Evolutionary conservation across 2,888 invertebrate genomes (phyloP), one percentile per base, ranked within the genome.

Genomic region (Hirtodrosophila duncani): DNA sequence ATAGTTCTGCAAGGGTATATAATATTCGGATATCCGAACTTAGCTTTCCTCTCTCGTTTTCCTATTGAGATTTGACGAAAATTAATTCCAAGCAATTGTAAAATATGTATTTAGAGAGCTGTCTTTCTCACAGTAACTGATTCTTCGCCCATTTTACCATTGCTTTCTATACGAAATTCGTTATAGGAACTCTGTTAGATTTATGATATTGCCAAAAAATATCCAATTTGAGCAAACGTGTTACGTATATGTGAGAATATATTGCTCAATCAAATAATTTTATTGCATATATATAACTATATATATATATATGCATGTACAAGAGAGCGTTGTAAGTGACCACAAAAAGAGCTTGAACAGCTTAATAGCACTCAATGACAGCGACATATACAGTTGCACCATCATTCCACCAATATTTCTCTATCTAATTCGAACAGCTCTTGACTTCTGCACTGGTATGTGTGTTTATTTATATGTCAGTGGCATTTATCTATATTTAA

Each of bases 401-500:
- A 3, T 2, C 9, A 6, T 7, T n/a, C 1, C 13, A 10, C 7
- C 3, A 5, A 23, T 23, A 2, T 2, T 7, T n/a, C 3, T 6
- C 14, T 37, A 7, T 2, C 4, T 13, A 13, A 13, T 20, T 24
- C 9, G 7, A 7, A n/a, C n/a, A n/a, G n/a, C n/a, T 9, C 21
- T 36, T 16, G 36, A 37, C 23, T 37, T 33, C 23, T 24, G 17
- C 17, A 27, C 10, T 18, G n/a, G 8, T 11, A 20, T 29, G 24
- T 20, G 34, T 36, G 38, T 44, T 56, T 29, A 36, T 49, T 42
- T 67, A 65, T 60, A 65, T 77, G 72, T 72, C 72, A 65, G 41
- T 72, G 51, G 74, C 68, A 61, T 74, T 74, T 74, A 80, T 80
- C 78, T 75, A 72, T 68, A 63, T 77, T 74, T 72, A 77, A 77